Base-by-base conservation (phyloP, 1,140 invertebrate genomes). In the Telenomus remus region DNA sequence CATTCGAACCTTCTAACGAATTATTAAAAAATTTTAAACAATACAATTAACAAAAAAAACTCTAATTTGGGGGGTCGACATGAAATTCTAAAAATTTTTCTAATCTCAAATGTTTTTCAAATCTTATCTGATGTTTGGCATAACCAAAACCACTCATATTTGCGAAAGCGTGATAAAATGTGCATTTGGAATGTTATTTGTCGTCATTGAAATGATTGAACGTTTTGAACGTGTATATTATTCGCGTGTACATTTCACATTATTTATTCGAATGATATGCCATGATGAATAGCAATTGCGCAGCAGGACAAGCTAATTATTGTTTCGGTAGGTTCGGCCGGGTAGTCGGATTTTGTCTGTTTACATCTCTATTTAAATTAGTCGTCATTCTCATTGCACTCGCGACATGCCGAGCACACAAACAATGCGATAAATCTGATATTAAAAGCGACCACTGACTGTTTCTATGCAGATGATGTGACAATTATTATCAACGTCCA, bases 311-410 rank as follows among this genome's bases (percentile, higher is more conserved):
- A 54, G 42, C 33, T 54, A 63, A 53, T 54, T 46, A 65, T 55
- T 65, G 61, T 65, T 65, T 49, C 37, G 51, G 51, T 42, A 55
- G 61, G 61, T 65, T 65, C 44, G 27, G 42, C 16, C 44, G 50
- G 34, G 27, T 47, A 34, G 27, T 47, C 48, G 2, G 60, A 54
- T 64, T 64, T 63, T 46, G 59, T 63, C 19, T 43, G 2, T 15
- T 11, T 27, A 19, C 43, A 14, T 11, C 39, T 13, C 34, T 39
- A 59, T 59, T 59, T 47, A 59, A 61, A 61, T 51, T 39, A 37
- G n/a, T 7, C 44, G 37, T 13, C 47, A 39, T 50, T 59, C 42
- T 61, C 14, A 33, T 43, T 42, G 37, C 37, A 43, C 12, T 43
- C 19, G n/a, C 9, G 14, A 57, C 14, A 48, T 37, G 55, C 55